A percentile compares a stretch with the other conserved stretches of the same genome.
Conservation (phyloP, 2,797 vertebrate species). For the Macrochelys suwanniensis region DNA sequence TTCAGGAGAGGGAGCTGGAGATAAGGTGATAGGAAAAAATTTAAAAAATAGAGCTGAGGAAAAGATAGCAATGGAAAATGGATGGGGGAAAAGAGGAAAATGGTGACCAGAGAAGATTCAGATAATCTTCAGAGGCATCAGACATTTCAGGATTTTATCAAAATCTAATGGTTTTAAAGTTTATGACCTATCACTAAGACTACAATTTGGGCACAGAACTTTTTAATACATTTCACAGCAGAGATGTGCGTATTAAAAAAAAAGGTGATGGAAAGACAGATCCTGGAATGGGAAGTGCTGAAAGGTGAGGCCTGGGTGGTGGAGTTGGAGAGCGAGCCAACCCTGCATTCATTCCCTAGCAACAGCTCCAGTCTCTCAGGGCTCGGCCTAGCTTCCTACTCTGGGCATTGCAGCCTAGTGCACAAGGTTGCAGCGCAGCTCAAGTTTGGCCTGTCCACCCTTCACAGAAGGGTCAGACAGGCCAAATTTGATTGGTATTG, state of each 20-base stretch:
- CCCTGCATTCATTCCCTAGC: background rate
- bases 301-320: background rate
- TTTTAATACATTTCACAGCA: background rate
- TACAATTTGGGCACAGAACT: background rate
- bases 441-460: background rate
- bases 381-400: background rate
- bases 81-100: background rate
- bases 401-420: background rate
- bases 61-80: background rate
- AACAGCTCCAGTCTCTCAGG: background rate
- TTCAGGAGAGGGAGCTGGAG: background rate
- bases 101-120: background rate
- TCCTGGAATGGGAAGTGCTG: background rate
- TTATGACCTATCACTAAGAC: background rate
- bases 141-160: background rate
- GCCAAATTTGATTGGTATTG: background rate
- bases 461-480: background rate
- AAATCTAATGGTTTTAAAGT: background rate
- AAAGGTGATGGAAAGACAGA: background rate
- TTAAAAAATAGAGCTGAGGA: background rate
- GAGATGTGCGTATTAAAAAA: background rate
- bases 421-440: background rate
- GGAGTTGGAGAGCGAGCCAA: background rate
- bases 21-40: background rate
- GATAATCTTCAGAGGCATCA: conserved; percentile 9